Conservation (phyloP, 2,888 invertebrate genomes). For the Stegophylla sp. region DNA sequence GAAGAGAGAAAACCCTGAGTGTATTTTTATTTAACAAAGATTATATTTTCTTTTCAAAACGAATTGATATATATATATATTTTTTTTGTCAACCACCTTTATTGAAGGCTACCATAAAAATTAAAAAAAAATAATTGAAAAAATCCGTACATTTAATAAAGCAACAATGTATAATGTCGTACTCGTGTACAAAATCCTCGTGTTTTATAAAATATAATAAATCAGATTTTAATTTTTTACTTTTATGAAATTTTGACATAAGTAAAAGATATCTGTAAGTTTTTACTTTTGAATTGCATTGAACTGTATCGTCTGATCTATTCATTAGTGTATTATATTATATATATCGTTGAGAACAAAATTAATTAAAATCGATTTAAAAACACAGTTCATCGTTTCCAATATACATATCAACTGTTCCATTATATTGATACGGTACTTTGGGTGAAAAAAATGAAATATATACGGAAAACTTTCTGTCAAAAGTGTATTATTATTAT, state of each 20-base stretch:
- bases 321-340: no score
- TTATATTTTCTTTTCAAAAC: slow-evolving; percentile 27
- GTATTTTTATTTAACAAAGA: slow-evolving; percentile 30
- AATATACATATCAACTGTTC: no score
- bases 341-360: no score
- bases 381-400: no score
- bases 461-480: background rate
- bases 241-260: background rate
- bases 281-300: background rate
- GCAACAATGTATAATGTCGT: background rate
- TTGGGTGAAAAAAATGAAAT: background rate
- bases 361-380: no score
- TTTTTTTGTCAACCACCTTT: slow-evolving; percentile 24
- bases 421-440: background rate
- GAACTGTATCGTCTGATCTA: no score
- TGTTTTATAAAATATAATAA: background rate
- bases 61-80: slow-evolving; percentile 14
- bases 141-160: background rate
- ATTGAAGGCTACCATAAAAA: background rate
- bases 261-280: no score
- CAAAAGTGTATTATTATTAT: background rate
- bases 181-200: background rate
- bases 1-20: background rate
- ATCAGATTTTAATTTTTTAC: background rate
- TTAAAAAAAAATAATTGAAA: background rate